Evolutionary conservation across 2,797 vertebrate genomes (phyloP).

Genomic region (Rhinoraja longicauda): DNA sequence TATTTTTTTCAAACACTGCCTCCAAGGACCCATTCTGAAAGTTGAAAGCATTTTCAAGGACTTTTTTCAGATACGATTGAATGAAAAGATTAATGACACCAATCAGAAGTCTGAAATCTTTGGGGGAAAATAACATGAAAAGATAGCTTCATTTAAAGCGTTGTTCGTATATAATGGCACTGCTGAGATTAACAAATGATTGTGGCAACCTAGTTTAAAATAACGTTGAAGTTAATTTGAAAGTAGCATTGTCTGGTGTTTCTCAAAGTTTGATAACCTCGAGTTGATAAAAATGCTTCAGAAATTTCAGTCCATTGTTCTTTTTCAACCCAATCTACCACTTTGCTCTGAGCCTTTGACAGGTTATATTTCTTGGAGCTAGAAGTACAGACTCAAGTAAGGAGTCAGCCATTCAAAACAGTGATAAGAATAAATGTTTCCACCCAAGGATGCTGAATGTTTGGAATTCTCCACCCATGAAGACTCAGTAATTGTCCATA

Average conservation of each 20-base stretch:
- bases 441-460: no score
- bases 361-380: no score
- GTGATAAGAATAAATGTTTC: no score
- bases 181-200: background rate
- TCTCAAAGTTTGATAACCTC: background rate
- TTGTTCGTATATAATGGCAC: background rate
- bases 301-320: background rate
- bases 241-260: background rate
- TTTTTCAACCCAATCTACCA: background rate
- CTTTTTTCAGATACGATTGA: slow-evolving; percentile 42
- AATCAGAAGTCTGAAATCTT: slow-evolving; percentile 42
- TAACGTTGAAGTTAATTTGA: slow-evolving; percentile 5
- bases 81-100: slow-evolving; percentile 42
- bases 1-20: slow-evolving; percentile 43
- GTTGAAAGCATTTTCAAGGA: slow-evolving; percentile 56
- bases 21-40: slow-evolving; percentile 52
- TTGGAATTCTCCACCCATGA: no score
- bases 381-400: no score
- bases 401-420: no score
- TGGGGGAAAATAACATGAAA: slow-evolving; percentile 39
- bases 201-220: background rate
- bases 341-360: background rate
- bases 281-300: background rate
- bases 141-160: slow-evolving; percentile 38
- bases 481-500: no score